Conservation (phyloP, 2,797 vertebrate species). For the Buceros bicornis region DNA sequence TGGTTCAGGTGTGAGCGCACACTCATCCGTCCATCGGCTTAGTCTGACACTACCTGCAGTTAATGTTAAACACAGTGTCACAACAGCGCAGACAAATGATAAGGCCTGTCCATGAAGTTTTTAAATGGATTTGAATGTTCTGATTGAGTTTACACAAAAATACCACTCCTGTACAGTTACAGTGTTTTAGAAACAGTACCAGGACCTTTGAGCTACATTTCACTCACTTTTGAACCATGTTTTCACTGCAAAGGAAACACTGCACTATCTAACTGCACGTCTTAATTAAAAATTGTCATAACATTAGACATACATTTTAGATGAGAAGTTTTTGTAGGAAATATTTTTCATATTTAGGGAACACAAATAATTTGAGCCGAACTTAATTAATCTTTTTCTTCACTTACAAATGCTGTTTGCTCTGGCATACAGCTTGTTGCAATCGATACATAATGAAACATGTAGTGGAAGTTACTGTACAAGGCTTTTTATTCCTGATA, state of each 20-base stretch:
- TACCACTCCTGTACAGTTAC: background rate
- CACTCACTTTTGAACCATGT: background rate
- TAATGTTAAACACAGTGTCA: background rate
- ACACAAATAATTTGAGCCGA: background rate
- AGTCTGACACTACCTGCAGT: fast-evolving
- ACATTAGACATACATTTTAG: background rate
- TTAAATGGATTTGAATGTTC: background rate
- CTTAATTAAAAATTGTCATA: background rate
- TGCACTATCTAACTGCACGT: background rate
- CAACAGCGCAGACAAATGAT: background rate
- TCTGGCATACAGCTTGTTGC: background rate
- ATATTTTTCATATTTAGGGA: background rate
- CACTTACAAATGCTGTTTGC: background rate
- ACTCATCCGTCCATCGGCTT: fast-evolving
- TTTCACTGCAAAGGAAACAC: background rate
- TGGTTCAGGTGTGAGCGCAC: background rate
- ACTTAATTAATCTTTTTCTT: background rate
- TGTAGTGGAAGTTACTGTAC: fast-evolving
- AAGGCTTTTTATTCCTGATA: background rate
- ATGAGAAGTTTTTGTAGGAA: background rate
- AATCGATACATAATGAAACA: background rate
- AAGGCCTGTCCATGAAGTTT: background rate
- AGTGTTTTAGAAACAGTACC: background rate
- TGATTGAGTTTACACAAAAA: background rate
- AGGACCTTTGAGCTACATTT: background rate